Evolutionary conservation across 2,113 vertebrate genomes (phyloP).

Genomic region (Hemichromis elongatus): DNA sequence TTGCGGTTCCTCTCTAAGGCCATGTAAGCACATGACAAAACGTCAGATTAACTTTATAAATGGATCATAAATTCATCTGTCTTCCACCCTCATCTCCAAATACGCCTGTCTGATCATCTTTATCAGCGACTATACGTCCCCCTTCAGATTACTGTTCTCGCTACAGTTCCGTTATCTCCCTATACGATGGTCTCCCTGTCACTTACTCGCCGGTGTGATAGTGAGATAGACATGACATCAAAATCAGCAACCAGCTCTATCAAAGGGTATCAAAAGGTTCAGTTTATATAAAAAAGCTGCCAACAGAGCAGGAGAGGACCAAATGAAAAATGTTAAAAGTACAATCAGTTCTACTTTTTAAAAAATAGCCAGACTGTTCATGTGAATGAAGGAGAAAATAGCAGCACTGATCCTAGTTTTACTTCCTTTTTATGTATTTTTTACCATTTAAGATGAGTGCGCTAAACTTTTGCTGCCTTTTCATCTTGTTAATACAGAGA

Average conservation of each 20-base stretch:
- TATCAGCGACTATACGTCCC: not conserved
- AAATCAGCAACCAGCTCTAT: not conserved
- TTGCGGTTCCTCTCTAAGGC: not conserved
- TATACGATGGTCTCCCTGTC: not conserved
- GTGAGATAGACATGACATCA: not conserved
- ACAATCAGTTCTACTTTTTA: not conserved
- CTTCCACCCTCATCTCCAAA: not conserved
- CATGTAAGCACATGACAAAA: not conserved
- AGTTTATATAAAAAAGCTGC: not conserved
- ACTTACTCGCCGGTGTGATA: not conserved
- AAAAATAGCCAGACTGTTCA: not conserved
- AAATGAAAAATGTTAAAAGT: not conserved
- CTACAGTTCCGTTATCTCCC: not conserved
- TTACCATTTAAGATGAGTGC: not conserved
- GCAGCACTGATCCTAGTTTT: fast-evolving
- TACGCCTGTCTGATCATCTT: not conserved
- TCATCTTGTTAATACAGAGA: not conserved
- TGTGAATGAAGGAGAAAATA: not conserved
- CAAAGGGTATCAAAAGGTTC: not conserved
- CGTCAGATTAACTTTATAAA: not conserved
- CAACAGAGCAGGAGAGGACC: too few species aligned
- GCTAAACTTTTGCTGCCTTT: not conserved
- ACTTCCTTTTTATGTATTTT: not conserved
- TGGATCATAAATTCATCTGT: not conserved
- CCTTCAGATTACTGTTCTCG: not conserved